Evolutionary conservation across 2,113 vertebrate species (phyloP).

Genomic region (Urocitellus parryii): DNA sequence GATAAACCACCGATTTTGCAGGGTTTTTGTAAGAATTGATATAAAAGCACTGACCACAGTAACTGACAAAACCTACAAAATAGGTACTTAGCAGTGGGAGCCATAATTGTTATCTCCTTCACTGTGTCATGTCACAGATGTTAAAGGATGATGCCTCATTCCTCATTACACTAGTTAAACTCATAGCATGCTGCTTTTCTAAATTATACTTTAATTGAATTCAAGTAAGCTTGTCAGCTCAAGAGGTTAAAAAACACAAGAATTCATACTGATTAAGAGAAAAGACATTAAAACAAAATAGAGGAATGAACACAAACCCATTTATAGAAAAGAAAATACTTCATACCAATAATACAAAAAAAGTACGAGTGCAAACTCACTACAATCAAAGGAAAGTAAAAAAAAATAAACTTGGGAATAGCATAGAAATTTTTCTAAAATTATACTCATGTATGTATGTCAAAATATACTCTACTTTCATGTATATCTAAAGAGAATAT

Average conservation of each 20-base stretch:
- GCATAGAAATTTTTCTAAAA: neutral
- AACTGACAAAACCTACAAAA: neutral
- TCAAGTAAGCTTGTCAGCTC: neutral
- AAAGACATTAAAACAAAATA: neutral
- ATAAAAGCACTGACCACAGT: neutral
- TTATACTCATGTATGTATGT: neutral
- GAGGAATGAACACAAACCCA: neutral
- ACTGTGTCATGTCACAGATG: fast-evolving
- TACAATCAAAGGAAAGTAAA: conserved; percentile 21
- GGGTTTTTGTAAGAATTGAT: neutral
- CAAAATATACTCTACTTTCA: too few species aligned
- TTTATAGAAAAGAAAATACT: neutral
- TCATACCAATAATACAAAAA: neutral
- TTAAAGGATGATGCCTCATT: neutral
- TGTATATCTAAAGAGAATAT: too few species aligned
- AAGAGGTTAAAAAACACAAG: neutral
- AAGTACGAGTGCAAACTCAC: neutral
- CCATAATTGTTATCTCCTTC: neutral
- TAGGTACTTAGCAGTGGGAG: neutral
- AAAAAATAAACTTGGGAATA: neutral
- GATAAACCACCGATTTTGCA: neutral
- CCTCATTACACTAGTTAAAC: neutral
- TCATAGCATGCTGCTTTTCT: neutral
- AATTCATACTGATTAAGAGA: neutral
- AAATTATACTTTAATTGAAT: neutral